phyloP scores from a whole-genome alignment of 2,113 vertebrate species.

The Phainopepla nitens region DNA sequence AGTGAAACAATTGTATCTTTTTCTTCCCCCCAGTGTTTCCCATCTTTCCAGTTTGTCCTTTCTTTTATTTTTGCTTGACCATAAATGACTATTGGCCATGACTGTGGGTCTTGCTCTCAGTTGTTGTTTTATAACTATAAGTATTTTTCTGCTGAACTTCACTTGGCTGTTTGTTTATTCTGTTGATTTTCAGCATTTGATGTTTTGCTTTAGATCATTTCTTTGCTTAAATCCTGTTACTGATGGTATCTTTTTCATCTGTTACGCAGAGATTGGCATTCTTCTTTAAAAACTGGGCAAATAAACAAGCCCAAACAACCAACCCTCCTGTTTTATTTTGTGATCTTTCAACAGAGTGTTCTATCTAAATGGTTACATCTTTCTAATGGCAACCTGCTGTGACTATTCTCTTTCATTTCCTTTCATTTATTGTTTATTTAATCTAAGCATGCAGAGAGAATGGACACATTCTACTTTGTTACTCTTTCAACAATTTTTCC shows the following conservation, averaged over 20 bases:
- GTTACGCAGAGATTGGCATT: neutral
- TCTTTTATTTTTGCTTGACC: neutral
- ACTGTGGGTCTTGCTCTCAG: neutral
- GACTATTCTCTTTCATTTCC: slow-evolving; percentile 1
- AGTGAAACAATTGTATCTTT: neutral
- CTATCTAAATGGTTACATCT: neutral
- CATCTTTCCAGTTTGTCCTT: neutral
- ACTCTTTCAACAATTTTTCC: neutral
- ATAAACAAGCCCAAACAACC: neutral
- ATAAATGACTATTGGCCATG: neutral
- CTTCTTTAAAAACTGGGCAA: neutral
- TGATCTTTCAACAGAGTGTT: neutral
- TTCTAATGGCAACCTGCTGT: neutral
- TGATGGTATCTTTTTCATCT: neutral
- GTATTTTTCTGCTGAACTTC: neutral
- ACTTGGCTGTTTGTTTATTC: neutral
- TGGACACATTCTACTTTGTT: neutral
- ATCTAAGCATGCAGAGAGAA: neutral
- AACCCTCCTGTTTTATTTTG: neutral
- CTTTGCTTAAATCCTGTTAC: neutral
- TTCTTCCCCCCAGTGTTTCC: neutral
- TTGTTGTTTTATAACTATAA: neutral
- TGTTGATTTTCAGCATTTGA: neutral
- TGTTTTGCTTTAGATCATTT: neutral
- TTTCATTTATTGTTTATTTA: slow-evolving; percentile 32